Percentiles rank a stretch among this genome's conserved stretches.
Conservation (phyloP, 2,797 vertebrate species). For the Cynopterus sphinx region DNA sequence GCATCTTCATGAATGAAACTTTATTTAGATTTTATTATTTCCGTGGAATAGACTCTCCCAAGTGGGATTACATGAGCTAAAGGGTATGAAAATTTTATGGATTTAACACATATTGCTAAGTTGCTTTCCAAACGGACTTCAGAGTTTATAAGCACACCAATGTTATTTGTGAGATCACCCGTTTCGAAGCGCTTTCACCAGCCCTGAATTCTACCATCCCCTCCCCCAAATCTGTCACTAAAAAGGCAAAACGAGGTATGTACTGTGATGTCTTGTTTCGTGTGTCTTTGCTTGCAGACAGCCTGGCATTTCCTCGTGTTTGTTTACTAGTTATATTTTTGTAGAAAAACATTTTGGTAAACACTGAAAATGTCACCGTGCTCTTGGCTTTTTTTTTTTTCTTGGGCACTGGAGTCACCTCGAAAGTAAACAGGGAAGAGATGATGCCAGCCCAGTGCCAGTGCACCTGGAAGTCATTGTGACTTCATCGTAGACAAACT, state of each 20-base stretch:
- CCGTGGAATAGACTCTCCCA: neutral
- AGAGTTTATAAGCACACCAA: neutral
- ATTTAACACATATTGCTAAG: neutral
- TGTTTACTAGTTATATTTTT: slow-evolving; percentile 11
- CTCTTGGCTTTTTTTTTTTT: slow-evolving; percentile 4
- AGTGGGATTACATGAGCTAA: slow-evolving; percentile 24
- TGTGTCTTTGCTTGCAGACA: neutral
- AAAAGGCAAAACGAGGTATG: neutral
- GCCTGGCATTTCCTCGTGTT: neutral
- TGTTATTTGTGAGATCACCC: neutral
- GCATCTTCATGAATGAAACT: neutral
- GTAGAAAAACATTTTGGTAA: slow-evolving; percentile 29
- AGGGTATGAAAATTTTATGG: neutral
- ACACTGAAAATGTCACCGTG: neutral
- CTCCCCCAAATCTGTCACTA: neutral
- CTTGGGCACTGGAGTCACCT: neutral
- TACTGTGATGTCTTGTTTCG: neutral
- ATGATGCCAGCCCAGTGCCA: neutral
- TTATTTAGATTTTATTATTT: neutral
- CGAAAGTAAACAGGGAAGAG: neutral
- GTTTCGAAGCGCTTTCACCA: neutral
- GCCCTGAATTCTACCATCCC: neutral
- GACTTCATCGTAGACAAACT: neutral
- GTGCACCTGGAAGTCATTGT: neutral
- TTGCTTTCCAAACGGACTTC: slow-evolving; percentile 36